These are phyloP conservation scores for Julus scanicus DNA, from an alignment of 2,888 invertebrate species.

Conservation along the genomic window DNA sequence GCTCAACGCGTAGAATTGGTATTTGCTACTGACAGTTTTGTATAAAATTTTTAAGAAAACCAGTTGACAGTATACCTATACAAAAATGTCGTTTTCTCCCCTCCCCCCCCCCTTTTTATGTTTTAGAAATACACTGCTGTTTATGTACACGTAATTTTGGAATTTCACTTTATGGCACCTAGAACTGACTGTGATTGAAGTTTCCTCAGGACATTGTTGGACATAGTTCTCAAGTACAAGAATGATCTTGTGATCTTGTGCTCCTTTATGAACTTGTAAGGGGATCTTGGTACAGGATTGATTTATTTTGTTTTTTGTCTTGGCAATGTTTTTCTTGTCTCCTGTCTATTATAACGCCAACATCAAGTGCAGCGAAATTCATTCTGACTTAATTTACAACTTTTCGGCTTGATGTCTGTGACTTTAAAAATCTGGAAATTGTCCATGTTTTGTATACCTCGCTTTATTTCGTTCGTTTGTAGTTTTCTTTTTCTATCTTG, in stretches of 20 bases:
- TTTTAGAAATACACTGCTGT: neutral
- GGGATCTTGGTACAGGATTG: neutral
- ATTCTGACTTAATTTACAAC: neutral
- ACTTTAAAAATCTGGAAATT: neutral
- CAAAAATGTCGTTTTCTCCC: too few relatives aligned
- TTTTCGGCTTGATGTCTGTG: neutral
- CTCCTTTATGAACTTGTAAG: neutral
- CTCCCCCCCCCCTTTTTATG: too few relatives aligned
- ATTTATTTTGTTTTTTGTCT: neutral
- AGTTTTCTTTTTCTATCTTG: neutral
- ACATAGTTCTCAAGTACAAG: too few relatives aligned
- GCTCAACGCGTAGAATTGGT: neutral
- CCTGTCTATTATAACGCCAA: neutral
- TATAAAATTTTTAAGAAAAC: neutral
- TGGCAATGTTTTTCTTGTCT: conserved; percentile 21
- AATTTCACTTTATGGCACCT: too few relatives aligned
- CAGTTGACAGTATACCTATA: too few relatives aligned
- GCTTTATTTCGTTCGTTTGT: neutral
- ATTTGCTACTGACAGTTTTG: neutral
- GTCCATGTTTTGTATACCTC: neutral
- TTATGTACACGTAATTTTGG: too few relatives aligned
- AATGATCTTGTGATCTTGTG: too few relatives aligned
- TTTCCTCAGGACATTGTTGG: too few relatives aligned
- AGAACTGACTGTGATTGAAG: too few relatives aligned
- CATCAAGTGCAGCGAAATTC: neutral